Evolutionary conservation across 2,113 vertebrate species (phyloP), one percentile per base, ranked within the genome.

Genomic region (Turdus rufiventris): DNA sequence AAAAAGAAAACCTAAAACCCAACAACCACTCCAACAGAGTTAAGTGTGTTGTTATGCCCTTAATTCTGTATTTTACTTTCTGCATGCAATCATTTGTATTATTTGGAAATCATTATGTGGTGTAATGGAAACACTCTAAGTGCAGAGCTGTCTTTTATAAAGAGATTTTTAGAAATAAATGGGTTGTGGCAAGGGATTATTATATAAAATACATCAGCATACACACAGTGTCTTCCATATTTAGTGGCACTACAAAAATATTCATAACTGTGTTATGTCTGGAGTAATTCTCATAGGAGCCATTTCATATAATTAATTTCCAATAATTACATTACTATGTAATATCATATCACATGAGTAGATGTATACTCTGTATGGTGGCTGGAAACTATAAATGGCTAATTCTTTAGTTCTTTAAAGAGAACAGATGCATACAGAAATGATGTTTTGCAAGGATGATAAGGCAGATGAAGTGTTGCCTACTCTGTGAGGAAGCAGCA

Each of bases 11-110:
- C 51, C 16, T 48, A 6, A 73, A 89, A 2, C 40, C 26, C 9
- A 40, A 74, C 87, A 83, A 42, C 65, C 50, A 45, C 57, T 94
- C 92, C 43, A 94, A 63, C 43, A 58, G 85, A 94, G 85, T 70
- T 94, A 93, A 95, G 65, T 94, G 67, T 94, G 76, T 48, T 94
- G 79, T 83, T 82, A 53, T 87, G 58, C 51, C 86, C 60, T 95
- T 96, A 93, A 91, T 92, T 87, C 71, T 91, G 60, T 83, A n/a
- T 71, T 93, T 91, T 94, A 87, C 51, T 81, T 96, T 71, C 56
- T 78, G 48, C 6, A 4, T 91, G 63, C 66, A 92, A 83, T 95
- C 66, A 80, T 43, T 91, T 82, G 79, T 86, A 18, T 95, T 92
- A 96, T 96, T 95, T 92, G 85, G 73, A 53, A 62, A 21, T 96